phyloP scores from a whole-genome alignment of 2,888 invertebrate species.

The Ommatoiulus sabulosus region DNA sequence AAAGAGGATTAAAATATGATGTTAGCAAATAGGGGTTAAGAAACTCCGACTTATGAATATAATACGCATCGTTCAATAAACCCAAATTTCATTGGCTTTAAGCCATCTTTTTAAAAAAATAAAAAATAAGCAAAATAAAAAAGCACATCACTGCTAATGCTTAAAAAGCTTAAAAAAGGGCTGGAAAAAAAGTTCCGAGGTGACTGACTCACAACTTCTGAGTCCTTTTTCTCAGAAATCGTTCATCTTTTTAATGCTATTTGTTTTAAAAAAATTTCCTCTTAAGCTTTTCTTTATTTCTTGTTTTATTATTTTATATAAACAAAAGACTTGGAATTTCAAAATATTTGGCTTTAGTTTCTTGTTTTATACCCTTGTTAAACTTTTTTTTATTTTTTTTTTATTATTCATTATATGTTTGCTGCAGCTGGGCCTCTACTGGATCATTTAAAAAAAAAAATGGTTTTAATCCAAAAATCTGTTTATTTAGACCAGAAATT shows the following conservation, averaged over 20 bases:
- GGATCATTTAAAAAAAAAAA: no score
- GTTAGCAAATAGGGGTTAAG: background rate
- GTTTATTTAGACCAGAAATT: no score
- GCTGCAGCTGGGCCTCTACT: no score
- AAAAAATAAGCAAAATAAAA: background rate
- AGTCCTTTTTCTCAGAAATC: background rate
- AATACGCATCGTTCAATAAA: constrained; percentile 2
- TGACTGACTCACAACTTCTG: background rate
- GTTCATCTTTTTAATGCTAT: background rate
- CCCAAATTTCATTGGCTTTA: background rate
- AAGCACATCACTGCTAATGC: background rate
- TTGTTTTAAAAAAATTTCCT: background rate
- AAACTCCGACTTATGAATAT: background rate
- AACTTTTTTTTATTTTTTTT: background rate
- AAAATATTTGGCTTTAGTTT: background rate
- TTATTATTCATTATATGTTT: background rate
- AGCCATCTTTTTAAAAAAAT: background rate
- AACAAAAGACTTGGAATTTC: background rate
- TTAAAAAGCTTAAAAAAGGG: background rate
- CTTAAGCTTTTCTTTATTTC: background rate
- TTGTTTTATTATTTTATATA: constrained; percentile 12
- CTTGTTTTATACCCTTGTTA: background rate
- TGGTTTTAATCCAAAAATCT: no score
- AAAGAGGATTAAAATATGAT: background rate
- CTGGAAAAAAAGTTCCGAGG: background rate